A percentile compares a stretch with the other conserved stretches of the same genome.
phyloP scores from a whole-genome alignment of 1,140 invertebrate genomes.

The Drusus annulatus region DNA sequence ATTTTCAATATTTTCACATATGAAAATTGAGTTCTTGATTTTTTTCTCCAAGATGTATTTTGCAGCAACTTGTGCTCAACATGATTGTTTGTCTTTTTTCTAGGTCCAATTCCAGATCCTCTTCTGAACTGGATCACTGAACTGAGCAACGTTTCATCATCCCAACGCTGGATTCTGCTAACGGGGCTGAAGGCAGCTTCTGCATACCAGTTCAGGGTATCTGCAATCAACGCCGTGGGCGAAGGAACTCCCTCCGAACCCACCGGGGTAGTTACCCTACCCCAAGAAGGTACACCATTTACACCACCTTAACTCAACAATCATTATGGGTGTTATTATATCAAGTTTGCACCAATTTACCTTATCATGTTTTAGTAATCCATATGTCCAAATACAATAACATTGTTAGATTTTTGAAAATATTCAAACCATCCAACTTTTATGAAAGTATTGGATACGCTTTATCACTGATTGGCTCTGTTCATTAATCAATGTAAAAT shows the following conservation, averaged over 20 bases:
- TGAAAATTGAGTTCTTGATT: too few species aligned
- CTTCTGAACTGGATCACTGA: constrained; percentile 91
- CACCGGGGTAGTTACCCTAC: constrained; percentile 89
- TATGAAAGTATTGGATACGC: constrained; percentile 29
- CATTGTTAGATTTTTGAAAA: constrained; percentile 32
- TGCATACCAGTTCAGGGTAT: constrained; percentile 96
- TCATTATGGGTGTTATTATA: too few species aligned
- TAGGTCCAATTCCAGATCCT: constrained; percentile 86
- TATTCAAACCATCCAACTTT: constrained; percentile 22
- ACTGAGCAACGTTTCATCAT: constrained; percentile 87
- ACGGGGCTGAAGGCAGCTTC: constrained; percentile 93
- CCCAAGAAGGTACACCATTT: constrained; percentile 86
- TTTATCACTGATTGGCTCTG: constrained; percentile 35
- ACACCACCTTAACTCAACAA: background rate
- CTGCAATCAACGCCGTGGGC: constrained; percentile 95
- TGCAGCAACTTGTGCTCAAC: too few species aligned
- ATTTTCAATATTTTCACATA: too few species aligned
- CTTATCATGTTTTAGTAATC: constrained; percentile 9
- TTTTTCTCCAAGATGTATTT: too few species aligned
- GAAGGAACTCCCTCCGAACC: constrained; percentile 92
- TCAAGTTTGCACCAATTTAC: too few species aligned
- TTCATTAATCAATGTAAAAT: constrained; percentile 28
- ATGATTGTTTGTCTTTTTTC: constrained; percentile 39
- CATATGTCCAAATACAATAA: constrained; percentile 26
- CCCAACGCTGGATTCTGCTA: constrained; percentile 84